These are phyloP conservation scores for Pantelozetes paolii DNA, from an alignment of 2,888 invertebrate genomes.

Conservation along the genomic window DNA sequence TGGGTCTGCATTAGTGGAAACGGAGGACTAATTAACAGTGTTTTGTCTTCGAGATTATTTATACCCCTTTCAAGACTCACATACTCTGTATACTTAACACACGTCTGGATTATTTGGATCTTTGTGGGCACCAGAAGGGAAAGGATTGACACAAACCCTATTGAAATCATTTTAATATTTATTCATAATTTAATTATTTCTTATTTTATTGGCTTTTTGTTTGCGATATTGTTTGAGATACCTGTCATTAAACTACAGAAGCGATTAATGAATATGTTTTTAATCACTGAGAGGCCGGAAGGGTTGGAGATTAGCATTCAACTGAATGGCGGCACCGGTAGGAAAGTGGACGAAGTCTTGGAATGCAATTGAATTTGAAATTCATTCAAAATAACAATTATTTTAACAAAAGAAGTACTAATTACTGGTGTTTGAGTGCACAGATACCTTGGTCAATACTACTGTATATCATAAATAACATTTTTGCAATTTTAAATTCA, in stretches of 20 bases:
- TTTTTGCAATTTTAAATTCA: no score
- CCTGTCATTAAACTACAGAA: slow-evolving; percentile 15
- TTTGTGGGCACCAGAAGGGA: slow-evolving; percentile 34
- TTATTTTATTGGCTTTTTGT: slow-evolving; percentile 2
- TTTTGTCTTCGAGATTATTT: slow-evolving; percentile 33
- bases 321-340: no score
- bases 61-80: slow-evolving; percentile 41
- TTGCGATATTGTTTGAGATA: slow-evolving; percentile 6
- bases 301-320: background rate
- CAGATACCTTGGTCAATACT: no score
- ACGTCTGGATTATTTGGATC: slow-evolving; percentile 34
- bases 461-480: no score
- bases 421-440: no score
- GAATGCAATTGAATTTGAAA: no score
- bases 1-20: slow-evolving; percentile 39
- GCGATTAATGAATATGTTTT: background rate
- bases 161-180: background rate
- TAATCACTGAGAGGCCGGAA: background rate
- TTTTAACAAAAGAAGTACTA: no score
- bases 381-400: no score
- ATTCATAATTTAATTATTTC: slow-evolving; percentile 1
- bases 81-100: slow-evolving; percentile 41
- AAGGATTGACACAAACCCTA: background rate
- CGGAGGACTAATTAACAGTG: slow-evolving; percentile 37
- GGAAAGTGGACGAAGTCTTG: no score